phyloP scores from a whole-genome alignment of 2,113 vertebrate species.

The Narcine bancroftii region DNA sequence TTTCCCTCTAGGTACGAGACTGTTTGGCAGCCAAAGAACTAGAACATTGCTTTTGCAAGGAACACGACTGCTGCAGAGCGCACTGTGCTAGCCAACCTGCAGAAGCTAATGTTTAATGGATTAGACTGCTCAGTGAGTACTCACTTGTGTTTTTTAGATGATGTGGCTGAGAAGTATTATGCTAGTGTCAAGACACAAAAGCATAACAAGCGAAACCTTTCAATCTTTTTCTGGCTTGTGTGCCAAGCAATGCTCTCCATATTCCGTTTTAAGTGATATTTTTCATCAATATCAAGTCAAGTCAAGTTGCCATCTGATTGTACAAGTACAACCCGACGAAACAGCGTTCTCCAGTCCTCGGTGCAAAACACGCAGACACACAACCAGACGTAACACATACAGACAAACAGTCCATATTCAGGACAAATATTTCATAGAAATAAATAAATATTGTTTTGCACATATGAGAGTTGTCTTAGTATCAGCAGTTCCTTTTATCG shows the following conservation, averaged over 20 bases:
- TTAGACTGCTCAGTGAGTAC: constrained; percentile 45
- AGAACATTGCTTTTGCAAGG: constrained; percentile 35
- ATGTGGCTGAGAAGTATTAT: constrained; percentile 47
- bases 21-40: constrained; percentile 28
- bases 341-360: no score
- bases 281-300: no score
- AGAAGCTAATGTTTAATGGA: constrained; percentile 57
- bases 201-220: constrained; percentile 50
- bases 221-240: constrained; percentile 10
- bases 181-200: constrained; percentile 50
- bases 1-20: constrained; percentile 3
- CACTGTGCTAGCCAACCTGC: constrained; percentile 44
- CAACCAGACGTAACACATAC: no score
- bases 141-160: constrained; percentile 43
- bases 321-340: no score
- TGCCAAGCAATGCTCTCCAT: neutral
- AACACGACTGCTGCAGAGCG: constrained; percentile 39
- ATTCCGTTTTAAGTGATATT: neutral
- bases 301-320: no score
- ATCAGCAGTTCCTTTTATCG: no score
- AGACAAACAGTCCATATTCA: no score
- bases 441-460: no score
- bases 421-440: no score
- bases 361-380: no score
- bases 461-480: no score